These are phyloP conservation scores for Daptonema setosum DNA, from an alignment of 2,888 invertebrate species.

Conservation along the genomic window DNA sequence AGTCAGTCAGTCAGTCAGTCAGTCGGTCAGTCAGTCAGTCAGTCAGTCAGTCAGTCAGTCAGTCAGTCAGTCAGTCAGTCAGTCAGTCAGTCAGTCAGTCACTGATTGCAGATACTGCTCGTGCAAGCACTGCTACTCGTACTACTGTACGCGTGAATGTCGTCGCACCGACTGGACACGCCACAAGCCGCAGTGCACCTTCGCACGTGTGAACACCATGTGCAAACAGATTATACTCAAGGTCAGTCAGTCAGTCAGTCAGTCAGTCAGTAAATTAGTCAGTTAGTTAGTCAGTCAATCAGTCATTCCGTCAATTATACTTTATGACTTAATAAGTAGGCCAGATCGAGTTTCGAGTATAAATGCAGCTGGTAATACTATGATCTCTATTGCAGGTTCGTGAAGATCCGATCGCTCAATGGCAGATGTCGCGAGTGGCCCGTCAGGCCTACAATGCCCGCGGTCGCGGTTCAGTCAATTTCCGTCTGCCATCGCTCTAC, in stretches of 20 bases:
- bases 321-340: no score
- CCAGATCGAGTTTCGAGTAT: no score
- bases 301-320: no score
- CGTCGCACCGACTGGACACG: slow-evolving; percentile 75
- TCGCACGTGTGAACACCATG: slow-evolving; percentile 65
- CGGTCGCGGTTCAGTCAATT: slow-evolving; percentile 72
- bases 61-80: no score
- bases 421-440: slow-evolving; percentile 52
- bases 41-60: no score
- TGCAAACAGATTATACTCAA: slow-evolving; percentile 44
- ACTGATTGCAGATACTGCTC: slow-evolving; percentile 58
- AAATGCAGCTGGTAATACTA: no score
- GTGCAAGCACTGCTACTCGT: slow-evolving; percentile 80
- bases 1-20: no score
- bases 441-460: slow-evolving; percentile 58
- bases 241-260: no score
- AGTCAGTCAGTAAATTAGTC: no score
- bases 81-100: no score
- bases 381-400: slow-evolving; percentile 19
- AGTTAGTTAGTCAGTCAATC: no score
- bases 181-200: slow-evolving; percentile 67
- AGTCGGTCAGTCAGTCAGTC: no score
- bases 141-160: slow-evolving; percentile 76
- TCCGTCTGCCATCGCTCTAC: slow-evolving; percentile 66
- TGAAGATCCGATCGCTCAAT: slow-evolving; percentile 35